A percentile compares a stretch with the other conserved stretches of the same genome.
Evolutionary conservation across 2,797 vertebrate species (phyloP).

Genomic region (Argyrosomus regius): DNA sequence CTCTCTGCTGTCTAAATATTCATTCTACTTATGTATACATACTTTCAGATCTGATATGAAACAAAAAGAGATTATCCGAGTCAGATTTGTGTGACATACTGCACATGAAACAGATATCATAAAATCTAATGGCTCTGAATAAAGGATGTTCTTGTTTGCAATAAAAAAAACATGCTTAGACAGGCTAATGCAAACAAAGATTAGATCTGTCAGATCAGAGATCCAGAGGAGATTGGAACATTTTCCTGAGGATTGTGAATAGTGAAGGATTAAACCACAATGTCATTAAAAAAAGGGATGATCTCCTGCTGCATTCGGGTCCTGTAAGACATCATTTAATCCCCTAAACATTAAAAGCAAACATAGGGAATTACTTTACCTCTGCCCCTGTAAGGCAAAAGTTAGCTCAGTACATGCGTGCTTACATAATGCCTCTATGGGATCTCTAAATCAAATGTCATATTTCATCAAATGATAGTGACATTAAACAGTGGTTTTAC

Average conservation of each 20-base stretch:
- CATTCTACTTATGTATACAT: not conserved
- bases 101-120: slow-evolving; percentile 56
- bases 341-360: slow-evolving; percentile 84
- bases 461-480: not conserved
- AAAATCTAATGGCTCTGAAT: slow-evolving; percentile 40
- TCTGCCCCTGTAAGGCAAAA: slow-evolving; percentile 57
- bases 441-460: slow-evolving; percentile 10
- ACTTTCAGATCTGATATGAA: slow-evolving; percentile 13
- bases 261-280: slow-evolving; percentile 83
- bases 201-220: slow-evolving; percentile 69
- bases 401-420: slow-evolving; percentile 33
- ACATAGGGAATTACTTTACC: slow-evolving; percentile 81
- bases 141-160: slow-evolving; percentile 31
- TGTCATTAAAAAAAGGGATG: slow-evolving; percentile 84
- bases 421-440: slow-evolving; percentile 46
- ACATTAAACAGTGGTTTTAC: slow-evolving; percentile 59
- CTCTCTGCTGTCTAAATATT: slow-evolving; percentile 9
- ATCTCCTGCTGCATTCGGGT: slow-evolving; percentile 72
- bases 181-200: slow-evolving; percentile 71
- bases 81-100: slow-evolving; percentile 29
- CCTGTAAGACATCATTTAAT: slow-evolving; percentile 83
- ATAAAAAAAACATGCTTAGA: slow-evolving; percentile 42
- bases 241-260: slow-evolving; percentile 79
- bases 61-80: slow-evolving; percentile 32
- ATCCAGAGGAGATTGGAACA: slow-evolving; percentile 71